Percentiles rank a stretch among this genome's conserved stretches.
These are phyloP conservation scores for Microplitis demolitor DNA, from an alignment of 1,140 invertebrate species.

Conservation along the genomic window DNA sequence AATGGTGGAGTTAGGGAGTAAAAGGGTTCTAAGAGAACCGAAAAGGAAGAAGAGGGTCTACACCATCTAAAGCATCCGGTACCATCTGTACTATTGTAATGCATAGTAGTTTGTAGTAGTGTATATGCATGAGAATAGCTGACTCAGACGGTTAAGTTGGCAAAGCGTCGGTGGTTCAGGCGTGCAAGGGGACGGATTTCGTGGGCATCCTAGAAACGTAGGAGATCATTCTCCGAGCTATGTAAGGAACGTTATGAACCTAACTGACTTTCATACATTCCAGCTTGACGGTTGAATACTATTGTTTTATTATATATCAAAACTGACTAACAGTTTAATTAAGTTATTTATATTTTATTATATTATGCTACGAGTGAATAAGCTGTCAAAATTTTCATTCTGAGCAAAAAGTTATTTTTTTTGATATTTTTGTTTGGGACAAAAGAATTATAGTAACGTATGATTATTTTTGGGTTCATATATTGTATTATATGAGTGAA, in stretches of 20 bases:
- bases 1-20: too few relatives aligned
- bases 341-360: too few relatives aligned
- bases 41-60: slow-evolving; percentile 9
- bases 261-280: not conserved
- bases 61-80: slow-evolving; percentile 33
- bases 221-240: not conserved
- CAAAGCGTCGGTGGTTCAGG: slow-evolving; percentile 26
- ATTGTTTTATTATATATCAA: not conserved
- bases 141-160: slow-evolving; percentile 7
- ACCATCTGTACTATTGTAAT: not conserved
- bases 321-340: too few relatives aligned
- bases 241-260: not conserved
- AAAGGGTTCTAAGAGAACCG: too few relatives aligned
- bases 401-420: too few relatives aligned
- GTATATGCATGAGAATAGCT: slow-evolving; percentile 21
- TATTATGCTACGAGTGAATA: too few relatives aligned
- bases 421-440: too few relatives aligned
- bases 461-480: too few relatives aligned
- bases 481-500: too few relatives aligned
- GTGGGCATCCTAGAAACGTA: slow-evolving; percentile 14
- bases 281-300: not conserved
- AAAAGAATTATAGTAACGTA: too few relatives aligned
- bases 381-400: too few relatives aligned
- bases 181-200: slow-evolving; percentile 36
- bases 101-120: too few relatives aligned